phyloP scores from a whole-genome alignment of 2,797 vertebrate genomes.

The Pangasius mekongensis region DNA sequence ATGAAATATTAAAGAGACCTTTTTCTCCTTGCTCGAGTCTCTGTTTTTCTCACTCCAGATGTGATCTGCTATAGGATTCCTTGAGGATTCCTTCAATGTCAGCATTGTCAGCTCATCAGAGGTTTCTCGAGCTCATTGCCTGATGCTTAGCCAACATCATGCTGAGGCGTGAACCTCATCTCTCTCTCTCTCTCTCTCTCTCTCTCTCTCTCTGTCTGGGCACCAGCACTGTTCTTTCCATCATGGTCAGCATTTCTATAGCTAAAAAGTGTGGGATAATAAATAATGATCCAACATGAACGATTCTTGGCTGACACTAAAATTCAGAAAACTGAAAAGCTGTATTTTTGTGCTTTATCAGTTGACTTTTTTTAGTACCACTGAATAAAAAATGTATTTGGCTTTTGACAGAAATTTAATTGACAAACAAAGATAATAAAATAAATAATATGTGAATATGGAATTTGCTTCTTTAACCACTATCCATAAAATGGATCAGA shows the following conservation, averaged over 20 bases:
- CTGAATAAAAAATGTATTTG: not conserved
- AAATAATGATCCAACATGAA: not conserved
- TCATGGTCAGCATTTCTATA: not conserved
- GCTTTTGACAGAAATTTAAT: not conserved
- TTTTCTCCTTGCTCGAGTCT: not conserved
- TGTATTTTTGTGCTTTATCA: not conserved
- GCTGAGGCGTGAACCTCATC: constrained; percentile 22
- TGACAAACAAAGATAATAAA: not conserved
- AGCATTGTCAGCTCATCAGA: constrained; percentile 44
- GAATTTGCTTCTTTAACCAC: not conserved
- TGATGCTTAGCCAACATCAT: constrained; percentile 38
- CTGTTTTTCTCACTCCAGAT: constrained; percentile 25
- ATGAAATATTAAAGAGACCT: constrained; percentile 55
- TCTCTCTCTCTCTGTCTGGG: constrained; percentile 16
- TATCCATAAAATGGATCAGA: not conserved
- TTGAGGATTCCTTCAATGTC: constrained; percentile 20
- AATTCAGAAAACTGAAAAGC: not conserved
- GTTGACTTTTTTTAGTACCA: not conserved
- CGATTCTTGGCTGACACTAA: not conserved
- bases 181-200: constrained; percentile 8
- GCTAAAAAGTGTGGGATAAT: not conserved
- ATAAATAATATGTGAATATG: not conserved
- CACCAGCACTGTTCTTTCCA: constrained; percentile 10
- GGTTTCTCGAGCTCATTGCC: constrained; percentile 31
- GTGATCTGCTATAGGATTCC: constrained; percentile 26